These are phyloP conservation scores for Athene cunicularia DNA, from an alignment of 2,113 vertebrate species.

Conservation along the genomic window DNA sequence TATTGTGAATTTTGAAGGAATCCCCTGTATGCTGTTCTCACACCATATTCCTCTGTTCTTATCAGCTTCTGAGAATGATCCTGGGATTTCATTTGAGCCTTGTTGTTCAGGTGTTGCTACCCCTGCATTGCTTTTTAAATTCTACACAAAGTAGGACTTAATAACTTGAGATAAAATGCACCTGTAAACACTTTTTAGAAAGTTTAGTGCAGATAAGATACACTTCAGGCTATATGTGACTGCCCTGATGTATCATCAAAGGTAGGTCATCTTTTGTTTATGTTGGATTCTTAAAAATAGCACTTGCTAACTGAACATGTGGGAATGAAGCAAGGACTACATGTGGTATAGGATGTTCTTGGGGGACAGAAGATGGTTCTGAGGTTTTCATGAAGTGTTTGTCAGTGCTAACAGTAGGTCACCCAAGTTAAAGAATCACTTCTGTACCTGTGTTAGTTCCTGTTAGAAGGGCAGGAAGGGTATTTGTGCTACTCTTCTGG, in stretches of 20 bases:
- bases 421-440: neutral
- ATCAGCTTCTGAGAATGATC: neutral
- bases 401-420: neutral
- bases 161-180: neutral
- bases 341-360: neutral
- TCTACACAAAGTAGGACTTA: neutral
- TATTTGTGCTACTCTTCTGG: neutral
- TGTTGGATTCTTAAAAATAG: neutral
- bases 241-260: neutral
- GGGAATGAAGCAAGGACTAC: neutral
- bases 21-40: neutral
- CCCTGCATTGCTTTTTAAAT: neutral
- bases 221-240: neutral
- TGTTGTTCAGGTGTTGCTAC: neutral
- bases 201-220: neutral
- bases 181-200: neutral
- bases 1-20: neutral
- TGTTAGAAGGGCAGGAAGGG: neutral
- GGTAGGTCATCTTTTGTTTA: neutral
- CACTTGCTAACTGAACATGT: neutral
- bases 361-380: neutral
- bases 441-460: neutral
- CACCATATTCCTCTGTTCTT: neutral
- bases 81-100: neutral
- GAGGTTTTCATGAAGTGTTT: neutral